These are phyloP conservation scores for Paradoxurus hermaphroditus DNA, from an alignment of 2,113 vertebrate species.

Conservation along the genomic window DNA sequence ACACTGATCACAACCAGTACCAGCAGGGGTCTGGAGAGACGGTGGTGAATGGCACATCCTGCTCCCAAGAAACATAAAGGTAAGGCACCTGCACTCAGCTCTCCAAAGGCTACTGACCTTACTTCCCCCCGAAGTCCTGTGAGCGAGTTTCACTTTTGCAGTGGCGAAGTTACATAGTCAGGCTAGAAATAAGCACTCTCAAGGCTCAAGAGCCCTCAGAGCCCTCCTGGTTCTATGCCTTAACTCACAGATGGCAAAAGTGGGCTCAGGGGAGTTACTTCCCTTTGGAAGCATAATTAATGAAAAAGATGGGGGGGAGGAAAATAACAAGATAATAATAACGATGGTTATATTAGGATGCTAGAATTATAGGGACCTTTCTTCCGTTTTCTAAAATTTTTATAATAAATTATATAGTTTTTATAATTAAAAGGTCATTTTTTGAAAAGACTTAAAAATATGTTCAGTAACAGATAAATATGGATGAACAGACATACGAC, in stretches of 20 bases:
- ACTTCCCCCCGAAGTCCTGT: not conserved
- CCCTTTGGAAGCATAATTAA: not conserved
- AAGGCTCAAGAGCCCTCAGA: not conserved
- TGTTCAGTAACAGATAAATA: not conserved
- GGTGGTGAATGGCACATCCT: not conserved
- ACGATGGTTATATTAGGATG: not conserved
- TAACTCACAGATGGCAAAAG: not conserved
- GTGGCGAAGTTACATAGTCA: not conserved
- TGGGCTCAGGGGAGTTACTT: not conserved
- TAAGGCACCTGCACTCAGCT: not conserved
- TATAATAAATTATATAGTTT: not conserved
- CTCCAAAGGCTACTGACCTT: not conserved
- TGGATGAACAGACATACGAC: not conserved
- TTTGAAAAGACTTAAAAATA: constrained; percentile 17
- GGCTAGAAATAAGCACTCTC: not conserved
- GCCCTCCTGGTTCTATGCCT: not conserved
- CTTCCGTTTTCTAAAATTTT: constrained; percentile 4
- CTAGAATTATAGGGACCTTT: not conserved
- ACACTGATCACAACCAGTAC: not conserved
- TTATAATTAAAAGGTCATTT: constrained; percentile 25
- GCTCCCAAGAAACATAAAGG: not conserved
- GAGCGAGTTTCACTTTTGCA: not conserved
- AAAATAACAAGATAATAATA: not conserved
- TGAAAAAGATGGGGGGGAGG: not conserved
- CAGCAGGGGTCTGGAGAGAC: not conserved